Evolutionary conservation across 2,797 vertebrate species (phyloP).

Genomic region (Mus caroli): DNA sequence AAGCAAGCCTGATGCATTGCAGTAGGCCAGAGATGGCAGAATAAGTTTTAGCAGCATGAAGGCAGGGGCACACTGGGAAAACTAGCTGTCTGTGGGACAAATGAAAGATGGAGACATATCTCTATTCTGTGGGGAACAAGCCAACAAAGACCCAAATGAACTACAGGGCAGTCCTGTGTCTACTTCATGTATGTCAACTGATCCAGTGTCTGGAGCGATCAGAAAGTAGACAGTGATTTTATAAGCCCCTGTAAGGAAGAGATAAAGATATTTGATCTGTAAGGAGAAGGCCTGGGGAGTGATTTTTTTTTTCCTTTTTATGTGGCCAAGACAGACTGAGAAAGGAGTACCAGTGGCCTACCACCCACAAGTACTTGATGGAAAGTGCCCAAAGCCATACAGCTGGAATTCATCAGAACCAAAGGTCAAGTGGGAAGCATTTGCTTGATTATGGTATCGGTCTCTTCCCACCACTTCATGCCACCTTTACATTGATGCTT

Average conservation of each 20-base stretch:
- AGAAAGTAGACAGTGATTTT: not conserved
- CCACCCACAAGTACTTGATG: not conserved
- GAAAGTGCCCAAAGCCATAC: not conserved
- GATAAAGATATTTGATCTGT: not conserved
- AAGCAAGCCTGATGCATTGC: not conserved
- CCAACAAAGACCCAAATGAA: not conserved
- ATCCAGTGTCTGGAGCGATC: not conserved
- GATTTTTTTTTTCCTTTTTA: not conserved
- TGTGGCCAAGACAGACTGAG: not conserved
- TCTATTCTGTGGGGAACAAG: not conserved
- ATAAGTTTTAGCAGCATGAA: not conserved
- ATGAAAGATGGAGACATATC: not conserved
- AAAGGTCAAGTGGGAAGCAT: not conserved
- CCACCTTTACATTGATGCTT: not conserved
- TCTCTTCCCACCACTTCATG: not conserved
- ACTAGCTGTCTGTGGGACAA: not conserved
- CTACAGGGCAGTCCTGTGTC: not conserved
- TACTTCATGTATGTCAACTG: not conserved
- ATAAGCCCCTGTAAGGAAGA: not conserved
- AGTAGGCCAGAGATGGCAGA: too few species aligned
- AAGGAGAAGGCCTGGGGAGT: not conserved
- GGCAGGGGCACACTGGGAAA: not conserved
- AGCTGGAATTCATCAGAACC: not conserved
- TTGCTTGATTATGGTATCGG: not conserved
- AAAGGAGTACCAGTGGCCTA: not conserved